phyloP scores from a whole-genome alignment of 2,113 vertebrate species.

The Hemichromis elongatus region DNA sequence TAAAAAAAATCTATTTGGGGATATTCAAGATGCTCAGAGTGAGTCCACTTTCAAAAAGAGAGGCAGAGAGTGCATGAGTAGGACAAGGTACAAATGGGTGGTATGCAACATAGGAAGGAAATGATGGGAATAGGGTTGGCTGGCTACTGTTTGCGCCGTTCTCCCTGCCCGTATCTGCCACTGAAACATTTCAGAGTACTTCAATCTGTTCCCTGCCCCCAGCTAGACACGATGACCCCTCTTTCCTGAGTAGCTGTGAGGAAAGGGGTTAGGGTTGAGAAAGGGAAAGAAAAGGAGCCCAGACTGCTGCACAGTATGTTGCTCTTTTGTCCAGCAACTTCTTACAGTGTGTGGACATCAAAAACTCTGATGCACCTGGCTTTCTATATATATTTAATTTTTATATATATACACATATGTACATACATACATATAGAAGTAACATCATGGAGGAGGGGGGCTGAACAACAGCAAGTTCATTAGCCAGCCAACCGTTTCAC shows the following conservation, averaged over 20 bases:
- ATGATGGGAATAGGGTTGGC: conserved; percentile 2
- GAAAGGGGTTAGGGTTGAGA: conserved; percentile 1
- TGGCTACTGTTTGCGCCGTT: conserved; percentile 34
- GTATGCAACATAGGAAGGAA: conserved; percentile 43
- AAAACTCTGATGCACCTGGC: background rate
- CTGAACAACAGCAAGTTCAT: background rate
- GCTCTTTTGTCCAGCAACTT: background rate
- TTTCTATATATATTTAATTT: no score
- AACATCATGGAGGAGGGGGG: no score
- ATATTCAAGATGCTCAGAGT: background rate
- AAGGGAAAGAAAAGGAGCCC: background rate
- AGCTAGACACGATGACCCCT: conserved; percentile 16
- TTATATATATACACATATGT: no score
- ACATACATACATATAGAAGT: no score
- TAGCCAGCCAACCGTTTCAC: background rate
- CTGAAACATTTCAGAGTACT: conserved; percentile 33
- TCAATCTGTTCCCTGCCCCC: conserved; percentile 41
- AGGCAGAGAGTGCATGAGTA: background rate
- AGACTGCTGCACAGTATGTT: background rate
- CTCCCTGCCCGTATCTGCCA: background rate
- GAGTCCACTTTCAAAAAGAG: background rate
- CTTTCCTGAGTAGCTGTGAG: conserved; percentile 36
- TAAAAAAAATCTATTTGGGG: background rate
- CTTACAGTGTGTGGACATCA: background rate
- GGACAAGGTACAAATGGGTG: conserved; percentile 1